Conservation (phyloP, 1,140 invertebrate species). For the Bombus superbus region DNA sequence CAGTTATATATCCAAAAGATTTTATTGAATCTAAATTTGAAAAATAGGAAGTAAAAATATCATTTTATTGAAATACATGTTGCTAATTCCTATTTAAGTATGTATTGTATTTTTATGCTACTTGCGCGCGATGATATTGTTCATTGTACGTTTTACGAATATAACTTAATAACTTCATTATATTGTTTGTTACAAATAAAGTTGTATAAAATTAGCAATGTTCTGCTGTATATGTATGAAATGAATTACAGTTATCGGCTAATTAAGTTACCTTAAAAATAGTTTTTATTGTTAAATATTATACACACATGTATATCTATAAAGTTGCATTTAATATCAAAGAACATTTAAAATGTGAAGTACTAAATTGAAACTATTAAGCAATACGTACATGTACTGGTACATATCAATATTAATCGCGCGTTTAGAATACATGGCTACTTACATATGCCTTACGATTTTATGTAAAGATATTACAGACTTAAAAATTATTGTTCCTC, state of each 20-base stretch:
- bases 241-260: constrained; percentile 16
- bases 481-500: constrained; percentile 53
- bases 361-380: constrained; percentile 37
- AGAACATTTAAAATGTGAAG: constrained; percentile 13
- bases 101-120: constrained; percentile 42
- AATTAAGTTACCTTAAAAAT: constrained; percentile 2
- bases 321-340: constrained; percentile 19
- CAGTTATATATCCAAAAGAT: not conserved
- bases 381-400: constrained; percentile 38
- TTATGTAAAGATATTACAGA: constrained; percentile 45
- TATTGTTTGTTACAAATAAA: constrained; percentile 12
- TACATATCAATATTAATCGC: constrained; percentile 67
- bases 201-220: not conserved
- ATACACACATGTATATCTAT: not conserved
- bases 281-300: constrained; percentile 23
- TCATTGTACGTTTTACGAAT: constrained; percentile 24
- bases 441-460: constrained; percentile 33
- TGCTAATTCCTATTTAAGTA: constrained; percentile 21
- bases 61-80: constrained; percentile 24
- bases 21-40: constrained; percentile 37
- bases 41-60: constrained; percentile 33
- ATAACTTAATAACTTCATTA: constrained; percentile 3
- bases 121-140: constrained; percentile 62
- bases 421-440: constrained; percentile 41
- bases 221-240: not conserved